These are phyloP conservation scores for Halotydeus destructor DNA, from an alignment of 1,140 invertebrate genomes.

Conservation along the genomic window DNA sequence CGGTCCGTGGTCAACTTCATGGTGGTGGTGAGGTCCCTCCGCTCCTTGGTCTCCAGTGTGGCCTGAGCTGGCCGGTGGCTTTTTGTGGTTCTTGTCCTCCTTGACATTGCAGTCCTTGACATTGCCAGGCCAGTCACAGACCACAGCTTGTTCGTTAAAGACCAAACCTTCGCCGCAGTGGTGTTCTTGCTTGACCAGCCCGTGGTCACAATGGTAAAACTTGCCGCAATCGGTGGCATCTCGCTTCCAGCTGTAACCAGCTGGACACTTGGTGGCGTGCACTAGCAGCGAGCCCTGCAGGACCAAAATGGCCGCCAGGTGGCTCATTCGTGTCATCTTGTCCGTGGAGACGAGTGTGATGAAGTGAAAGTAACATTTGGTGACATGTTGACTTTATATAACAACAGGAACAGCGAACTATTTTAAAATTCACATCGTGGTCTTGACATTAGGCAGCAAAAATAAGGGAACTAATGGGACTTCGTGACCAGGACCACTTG, in stretches of 20 bases:
- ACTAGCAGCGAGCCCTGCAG: no score
- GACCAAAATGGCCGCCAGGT: not conserved
- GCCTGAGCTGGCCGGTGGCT: not conserved
- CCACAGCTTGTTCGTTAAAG: slow-evolving; percentile 7
- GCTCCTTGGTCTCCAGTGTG: not conserved
- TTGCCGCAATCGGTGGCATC: not conserved
- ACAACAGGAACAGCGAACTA: not conserved
- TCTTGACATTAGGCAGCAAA: no score
- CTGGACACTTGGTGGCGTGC: not conserved
- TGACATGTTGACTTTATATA: not conserved
- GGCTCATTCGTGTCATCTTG: not conserved
- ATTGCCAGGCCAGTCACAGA: slow-evolving; percentile 7
- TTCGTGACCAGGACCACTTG: no score
- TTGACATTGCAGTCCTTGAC: not conserved
- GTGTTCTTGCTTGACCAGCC: not conserved
- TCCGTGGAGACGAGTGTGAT: slow-evolving; percentile 25
- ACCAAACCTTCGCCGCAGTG: slow-evolving; percentile 4
- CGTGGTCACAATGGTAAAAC: not conserved
- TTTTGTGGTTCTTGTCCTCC: not conserved
- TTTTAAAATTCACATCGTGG: no score
- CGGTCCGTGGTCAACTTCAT: not conserved
- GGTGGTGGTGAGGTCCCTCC: not conserved
- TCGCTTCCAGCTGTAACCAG: not conserved
- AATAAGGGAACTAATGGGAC: no score
- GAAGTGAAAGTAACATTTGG: slow-evolving; percentile 29